Percentiles rank a stretch among this genome's conserved stretches.
Evolutionary conservation across 64 coral and sea anemone species (phyloP).

Genomic region (Montipora foliosa): DNA sequence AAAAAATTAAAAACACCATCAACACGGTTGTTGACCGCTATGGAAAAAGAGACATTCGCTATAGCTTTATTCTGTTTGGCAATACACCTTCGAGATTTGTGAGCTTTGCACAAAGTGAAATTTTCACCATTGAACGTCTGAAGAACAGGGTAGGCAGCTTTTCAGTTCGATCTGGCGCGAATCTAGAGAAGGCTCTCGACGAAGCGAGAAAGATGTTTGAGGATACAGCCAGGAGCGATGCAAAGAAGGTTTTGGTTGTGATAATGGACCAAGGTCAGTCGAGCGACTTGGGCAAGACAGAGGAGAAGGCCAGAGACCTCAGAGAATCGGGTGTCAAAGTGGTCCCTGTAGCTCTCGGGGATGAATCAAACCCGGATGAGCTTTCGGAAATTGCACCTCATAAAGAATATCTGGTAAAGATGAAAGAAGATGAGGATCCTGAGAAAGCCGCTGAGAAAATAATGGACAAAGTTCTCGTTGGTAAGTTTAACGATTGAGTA

Average conservation of each 20-base stretch:
- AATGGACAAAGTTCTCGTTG: constrained; percentile 38
- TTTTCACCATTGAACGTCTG: background rate
- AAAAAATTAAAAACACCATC: constrained; percentile 69
- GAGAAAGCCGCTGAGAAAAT: constrained; percentile 52
- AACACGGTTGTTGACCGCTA: constrained; percentile 70
- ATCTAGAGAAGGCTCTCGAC: constrained; percentile 58
- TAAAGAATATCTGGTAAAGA: constrained; percentile 52
- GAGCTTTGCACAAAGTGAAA: constrained; percentile 28
- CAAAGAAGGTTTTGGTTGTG: constrained; percentile 81
- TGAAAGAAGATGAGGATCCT: constrained; percentile 33
- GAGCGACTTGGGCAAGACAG: background rate
- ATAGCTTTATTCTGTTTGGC: constrained; percentile 60
- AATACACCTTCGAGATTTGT: constrained; percentile 24
- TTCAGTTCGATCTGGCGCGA: constrained; percentile 10
- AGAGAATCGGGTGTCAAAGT: constrained; percentile 42
- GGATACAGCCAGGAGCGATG: constrained; percentile 53
- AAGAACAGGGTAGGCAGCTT: constrained; percentile 9
- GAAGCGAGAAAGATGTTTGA: constrained; percentile 66
- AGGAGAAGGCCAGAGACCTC: constrained; percentile 5
- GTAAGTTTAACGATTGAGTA: background rate
- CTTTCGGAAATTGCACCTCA: constrained; percentile 47
- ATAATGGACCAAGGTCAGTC: constrained; percentile 30
- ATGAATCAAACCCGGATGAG: constrained; percentile 22
- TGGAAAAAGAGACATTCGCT: constrained; percentile 55
- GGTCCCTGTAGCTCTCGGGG: constrained; percentile 67